phyloP scores from a whole-genome alignment of 2,113 vertebrate species.

The Leucopsar rothschildi region DNA sequence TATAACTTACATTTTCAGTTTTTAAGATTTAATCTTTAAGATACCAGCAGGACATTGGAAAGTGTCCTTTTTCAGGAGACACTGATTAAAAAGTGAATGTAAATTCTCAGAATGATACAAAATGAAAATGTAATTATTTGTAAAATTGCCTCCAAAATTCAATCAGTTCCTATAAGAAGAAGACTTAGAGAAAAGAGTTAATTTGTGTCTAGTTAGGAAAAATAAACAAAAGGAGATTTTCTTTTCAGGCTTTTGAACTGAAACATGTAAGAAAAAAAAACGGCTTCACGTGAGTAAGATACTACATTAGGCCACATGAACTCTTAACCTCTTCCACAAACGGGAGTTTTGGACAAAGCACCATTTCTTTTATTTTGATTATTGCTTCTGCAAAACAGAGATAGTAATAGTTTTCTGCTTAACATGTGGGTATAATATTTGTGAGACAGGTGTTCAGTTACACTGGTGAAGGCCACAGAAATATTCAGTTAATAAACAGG shows the following conservation, averaged over 20 bases:
- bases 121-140: neutral
- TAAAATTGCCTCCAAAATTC: neutral
- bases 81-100: neutral
- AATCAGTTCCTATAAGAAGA: neutral
- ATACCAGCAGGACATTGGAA: neutral
- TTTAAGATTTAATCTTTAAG: neutral
- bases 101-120: neutral
- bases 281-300: neutral
- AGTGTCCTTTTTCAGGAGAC: neutral
- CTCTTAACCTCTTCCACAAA: neutral
- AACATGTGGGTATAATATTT: neutral
- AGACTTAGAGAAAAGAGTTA: neutral
- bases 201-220: neutral
- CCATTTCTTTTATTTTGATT: neutral
- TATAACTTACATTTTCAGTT: neutral
- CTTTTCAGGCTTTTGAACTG: neutral
- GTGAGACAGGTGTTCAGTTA: neutral
- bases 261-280: neutral
- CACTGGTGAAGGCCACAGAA: neutral
- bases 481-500: neutral
- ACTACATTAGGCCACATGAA: neutral
- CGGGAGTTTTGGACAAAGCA: neutral
- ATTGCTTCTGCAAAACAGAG: neutral
- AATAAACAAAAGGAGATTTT: neutral
- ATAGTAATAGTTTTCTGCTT: neutral